A percentile compares a stretch with the other conserved stretches of the same genome.
Conservation (phyloP, 2,888 invertebrate species). For the Napeogenes sylphis region DNA sequence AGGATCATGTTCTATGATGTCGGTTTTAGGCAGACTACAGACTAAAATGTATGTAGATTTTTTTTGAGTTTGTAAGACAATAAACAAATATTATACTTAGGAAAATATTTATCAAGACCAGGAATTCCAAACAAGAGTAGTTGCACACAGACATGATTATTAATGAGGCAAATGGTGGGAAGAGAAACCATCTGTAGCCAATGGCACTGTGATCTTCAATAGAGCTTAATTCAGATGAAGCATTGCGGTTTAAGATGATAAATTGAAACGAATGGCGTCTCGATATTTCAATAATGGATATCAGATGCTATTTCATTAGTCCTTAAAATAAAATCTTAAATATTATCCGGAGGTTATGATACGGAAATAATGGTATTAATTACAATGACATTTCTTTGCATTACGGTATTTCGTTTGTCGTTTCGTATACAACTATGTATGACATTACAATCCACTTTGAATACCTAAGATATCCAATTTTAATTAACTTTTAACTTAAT, state of each 20-base stretch:
- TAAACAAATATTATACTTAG: not conserved
- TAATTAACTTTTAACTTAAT: slow-evolving; percentile 9
- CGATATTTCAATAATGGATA: not conserved
- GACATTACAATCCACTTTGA: slow-evolving; percentile 1
- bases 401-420: not conserved
- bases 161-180: not conserved
- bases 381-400: slow-evolving; percentile 1
- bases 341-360: not conserved
- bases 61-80: no score
- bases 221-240: not conserved
- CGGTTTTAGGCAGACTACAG: not conserved
- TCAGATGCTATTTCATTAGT: not conserved
- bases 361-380: no score
- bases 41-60: no score
- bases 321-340: not conserved
- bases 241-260: not conserved
- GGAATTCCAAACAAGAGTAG: not conserved
- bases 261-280: not conserved
- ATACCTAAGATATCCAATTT: not conserved
- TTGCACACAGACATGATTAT: not conserved
- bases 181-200: not conserved
- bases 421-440: not conserved
- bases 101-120: not conserved
- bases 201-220: slow-evolving; percentile 1
- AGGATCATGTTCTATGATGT: not conserved